Conservation (phyloP, 1,140 invertebrate species). For the Zaprionus vittiger region DNA sequence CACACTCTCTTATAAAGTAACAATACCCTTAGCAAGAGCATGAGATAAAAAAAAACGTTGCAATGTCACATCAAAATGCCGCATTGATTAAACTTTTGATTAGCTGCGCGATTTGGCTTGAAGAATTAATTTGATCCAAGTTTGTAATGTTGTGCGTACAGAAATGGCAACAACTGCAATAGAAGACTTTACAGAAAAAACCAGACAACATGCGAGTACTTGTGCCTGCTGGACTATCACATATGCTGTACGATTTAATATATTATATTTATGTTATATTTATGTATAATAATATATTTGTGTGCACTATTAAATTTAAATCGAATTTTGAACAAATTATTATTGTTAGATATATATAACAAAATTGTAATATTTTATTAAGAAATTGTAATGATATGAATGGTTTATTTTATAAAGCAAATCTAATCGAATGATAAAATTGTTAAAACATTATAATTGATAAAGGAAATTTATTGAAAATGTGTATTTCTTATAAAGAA, state of each 20-base stretch:
- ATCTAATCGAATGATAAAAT: too few species aligned
- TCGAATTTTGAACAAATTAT: too few species aligned
- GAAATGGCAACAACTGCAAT: constrained; percentile 53
- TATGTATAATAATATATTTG: too few species aligned
- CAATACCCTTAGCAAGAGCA: constrained; percentile 7
- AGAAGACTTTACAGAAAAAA: constrained; percentile 20
- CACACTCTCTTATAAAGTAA: not conserved
- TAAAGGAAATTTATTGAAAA: too few species aligned
- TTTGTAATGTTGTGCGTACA: constrained; percentile 54
- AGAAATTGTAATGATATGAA: too few species aligned
- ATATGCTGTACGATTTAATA: not conserved
- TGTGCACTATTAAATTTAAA: not conserved
- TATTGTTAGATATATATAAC: too few species aligned
- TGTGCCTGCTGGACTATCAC: not conserved
- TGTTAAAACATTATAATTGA: too few species aligned
- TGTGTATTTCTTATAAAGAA: not conserved
- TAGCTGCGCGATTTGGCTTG: constrained; percentile 72
- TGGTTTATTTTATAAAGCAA: too few species aligned
- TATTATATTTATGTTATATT: too few species aligned
- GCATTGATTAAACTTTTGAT: constrained; percentile 77
- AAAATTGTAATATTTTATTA: too few species aligned
- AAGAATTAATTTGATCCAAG: constrained; percentile 73
- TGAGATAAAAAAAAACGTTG: constrained; percentile 13
- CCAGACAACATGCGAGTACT: not conserved
- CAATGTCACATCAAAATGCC: constrained; percentile 73